Evolutionary conservation across 1,140 invertebrate species (phyloP), one percentile per base, ranked within the genome.

Genomic region (Drosophila nebulosa): DNA sequence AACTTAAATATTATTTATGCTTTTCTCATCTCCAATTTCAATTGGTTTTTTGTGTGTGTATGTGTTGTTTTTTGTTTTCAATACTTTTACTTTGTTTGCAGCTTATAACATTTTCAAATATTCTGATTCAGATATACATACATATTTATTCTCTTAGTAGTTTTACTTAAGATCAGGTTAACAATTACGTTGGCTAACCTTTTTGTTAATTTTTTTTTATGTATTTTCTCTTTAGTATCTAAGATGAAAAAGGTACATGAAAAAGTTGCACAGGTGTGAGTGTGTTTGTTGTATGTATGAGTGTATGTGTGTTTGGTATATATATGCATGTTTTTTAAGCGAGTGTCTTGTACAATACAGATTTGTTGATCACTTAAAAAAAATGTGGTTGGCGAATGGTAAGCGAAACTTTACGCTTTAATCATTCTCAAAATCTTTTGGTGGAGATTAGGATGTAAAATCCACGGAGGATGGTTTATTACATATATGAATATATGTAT

Each of bases 201-300:
- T 67, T 42, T 18, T 58, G 2, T 42, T 42, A n/a, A n/a, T 46
- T 6, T 69, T 71, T 14, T 22, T 21, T 67, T 53, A 18, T 66
- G 35, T 18, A 46, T 53, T 72, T 58, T 66, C 59, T 74, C 57
- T 69, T 81, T 68, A 64, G 74, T 78, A 76, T 88, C 83, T 88
- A 88, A 88, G 69, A 88, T 88, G 85, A 74, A 78, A 78, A 88
- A 89, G 85, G 85, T 89, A 89, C 85, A 78, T 90, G 78, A 89
- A 86, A 79, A 85, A 76, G 66, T 79, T 79, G 63, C 77, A 62
- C 62, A 69, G 76, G 69, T 85, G 71, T 78, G 60, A 9, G 27
- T 30, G 27, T 9, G 7, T 30, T 30, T 32, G 10, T 32, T 12
- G 52, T 69, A 74, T 83, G 58, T 63, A 61, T 80, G 66, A 56